Base-by-base conservation (phyloP, 1,140 invertebrate genomes). In the Drosophila rufa region DNA sequence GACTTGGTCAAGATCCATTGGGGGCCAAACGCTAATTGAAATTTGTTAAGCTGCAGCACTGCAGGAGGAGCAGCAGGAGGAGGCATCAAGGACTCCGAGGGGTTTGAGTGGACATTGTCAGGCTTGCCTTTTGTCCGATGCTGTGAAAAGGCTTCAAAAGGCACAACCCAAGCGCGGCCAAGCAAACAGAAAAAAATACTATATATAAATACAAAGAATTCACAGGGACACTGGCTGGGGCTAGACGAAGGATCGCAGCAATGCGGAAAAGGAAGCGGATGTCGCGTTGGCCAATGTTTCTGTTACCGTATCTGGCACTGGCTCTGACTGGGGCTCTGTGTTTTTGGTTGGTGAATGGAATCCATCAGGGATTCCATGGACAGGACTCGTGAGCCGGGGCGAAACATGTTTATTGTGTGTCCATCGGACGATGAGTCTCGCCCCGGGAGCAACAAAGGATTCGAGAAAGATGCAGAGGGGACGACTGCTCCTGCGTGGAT, bases 141-240 rank as follows among this genome's bases (percentile, higher is more conserved):
- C 85, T 82, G 85, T 81, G 81, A 89, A 89, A 89, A 90, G 84
- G 85, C 86, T 90, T 90, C 85, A 76, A 85, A 86, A 77, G 74
- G 56, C 80, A 69, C 62, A 36, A 36, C 8, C 30, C 30, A 33
- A 33, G 30, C 30, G 30, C 30, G 30, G 30, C 30, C 30, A 36
- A 36, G 15, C 42, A 36, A 11, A 59, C 48, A 45, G 42, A 15
- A 27, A 43, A 43, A 33, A 48, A 47, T 46, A 67, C 25, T 48
- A 47, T 25, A 76, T 76, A 73, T 73, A 73, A 71, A 73, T 51
- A 75, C 45, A 73, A 73, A 73, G 70, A 73, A 73, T 73, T 73
- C 70, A 67, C 70, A 43, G 25, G 67, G 68, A 73, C 64, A 65
- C 33, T 40, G 27, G 27, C 27, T 30, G 53, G 53, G 53, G 53